phyloP scores from a whole-genome alignment of 2,888 invertebrate species.

The Sphinx pinastri region DNA sequence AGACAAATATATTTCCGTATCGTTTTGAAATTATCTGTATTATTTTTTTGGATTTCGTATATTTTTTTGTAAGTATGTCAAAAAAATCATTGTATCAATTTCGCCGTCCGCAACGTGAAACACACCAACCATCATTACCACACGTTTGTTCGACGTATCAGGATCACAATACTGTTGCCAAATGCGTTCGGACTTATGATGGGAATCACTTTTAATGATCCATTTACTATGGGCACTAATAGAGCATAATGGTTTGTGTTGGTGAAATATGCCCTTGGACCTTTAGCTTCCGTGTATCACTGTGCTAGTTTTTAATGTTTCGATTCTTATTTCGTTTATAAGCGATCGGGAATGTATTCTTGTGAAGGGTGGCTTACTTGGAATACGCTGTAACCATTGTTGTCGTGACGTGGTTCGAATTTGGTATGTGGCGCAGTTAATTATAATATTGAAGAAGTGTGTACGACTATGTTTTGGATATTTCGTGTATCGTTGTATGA shows the following conservation, averaged over 20 bases:
- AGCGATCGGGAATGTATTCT: neutral
- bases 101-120: constrained; percentile 38
- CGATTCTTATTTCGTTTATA: neutral
- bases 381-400: neutral
- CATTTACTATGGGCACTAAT: constrained; percentile 63
- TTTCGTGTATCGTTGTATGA: neutral
- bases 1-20: too few species aligned
- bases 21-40: too few species aligned
- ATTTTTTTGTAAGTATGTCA: too few species aligned
- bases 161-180: constrained; percentile 78
- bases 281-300: constrained; percentile 50
- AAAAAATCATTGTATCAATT: constrained; percentile 33
- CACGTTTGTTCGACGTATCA: constrained; percentile 78
- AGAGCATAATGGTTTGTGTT: constrained; percentile 56
- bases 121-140: constrained; percentile 61
- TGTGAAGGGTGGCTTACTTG: neutral
- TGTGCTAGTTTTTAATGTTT: neutral
- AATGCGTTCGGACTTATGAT: constrained; percentile 73
- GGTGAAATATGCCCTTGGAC: constrained; percentile 55
- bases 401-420: neutral
- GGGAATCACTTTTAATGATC: constrained; percentile 73
- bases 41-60: too few species aligned
- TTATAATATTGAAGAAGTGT: neutral
- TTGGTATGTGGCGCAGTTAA: neutral
- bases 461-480: neutral